phyloP scores from a whole-genome alignment of 2,797 vertebrate genomes.

The Schizopygopsis pylzovi region DNA sequence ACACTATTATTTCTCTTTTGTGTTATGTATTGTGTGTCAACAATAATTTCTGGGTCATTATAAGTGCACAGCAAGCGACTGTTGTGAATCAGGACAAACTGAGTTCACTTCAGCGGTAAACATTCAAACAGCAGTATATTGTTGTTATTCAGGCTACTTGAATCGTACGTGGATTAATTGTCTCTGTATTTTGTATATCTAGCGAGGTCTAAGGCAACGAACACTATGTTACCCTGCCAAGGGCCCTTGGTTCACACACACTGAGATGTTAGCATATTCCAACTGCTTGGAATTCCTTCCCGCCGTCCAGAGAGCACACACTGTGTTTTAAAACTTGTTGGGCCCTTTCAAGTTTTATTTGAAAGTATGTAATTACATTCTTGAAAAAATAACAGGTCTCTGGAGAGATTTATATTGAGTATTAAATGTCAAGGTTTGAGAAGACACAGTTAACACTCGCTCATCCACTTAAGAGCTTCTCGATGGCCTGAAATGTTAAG shows the following conservation, averaged over 20 bases:
- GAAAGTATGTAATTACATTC: constrained; percentile 99
- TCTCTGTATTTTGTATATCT: constrained; percentile 48
- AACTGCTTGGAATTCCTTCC: constrained; percentile 97
- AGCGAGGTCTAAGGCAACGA: constrained; percentile 64
- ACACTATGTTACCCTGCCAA: constrained; percentile 61
- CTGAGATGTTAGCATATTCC: constrained; percentile 96
- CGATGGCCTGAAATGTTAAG: constrained; percentile 62
- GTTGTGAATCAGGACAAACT: background rate
- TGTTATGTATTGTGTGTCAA: too few relatives aligned
- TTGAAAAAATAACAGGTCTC: constrained; percentile 95
- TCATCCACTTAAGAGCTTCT: constrained; percentile 67
- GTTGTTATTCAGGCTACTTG: background rate
- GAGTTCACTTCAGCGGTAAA: background rate
- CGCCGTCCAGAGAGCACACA: constrained; percentile 89
- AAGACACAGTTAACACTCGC: constrained; percentile 88
- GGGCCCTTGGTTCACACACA: constrained; percentile 79
- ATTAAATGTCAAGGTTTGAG: constrained; percentile 94
- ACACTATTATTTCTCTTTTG: background rate
- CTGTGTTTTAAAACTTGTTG: constrained; percentile 99
- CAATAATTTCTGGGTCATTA: background rate
- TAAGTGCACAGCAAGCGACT: background rate
- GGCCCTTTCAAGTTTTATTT: constrained; percentile 99
- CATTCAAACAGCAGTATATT: background rate
- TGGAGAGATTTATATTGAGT: constrained; percentile 92
- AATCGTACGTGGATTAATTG: background rate